A percentile compares a stretch with the other conserved stretches of the same genome.
These are phyloP conservation scores for Myrmophylax atrothorax DNA, from an alignment of 2,113 vertebrate genomes.

Conservation along the genomic window DNA sequence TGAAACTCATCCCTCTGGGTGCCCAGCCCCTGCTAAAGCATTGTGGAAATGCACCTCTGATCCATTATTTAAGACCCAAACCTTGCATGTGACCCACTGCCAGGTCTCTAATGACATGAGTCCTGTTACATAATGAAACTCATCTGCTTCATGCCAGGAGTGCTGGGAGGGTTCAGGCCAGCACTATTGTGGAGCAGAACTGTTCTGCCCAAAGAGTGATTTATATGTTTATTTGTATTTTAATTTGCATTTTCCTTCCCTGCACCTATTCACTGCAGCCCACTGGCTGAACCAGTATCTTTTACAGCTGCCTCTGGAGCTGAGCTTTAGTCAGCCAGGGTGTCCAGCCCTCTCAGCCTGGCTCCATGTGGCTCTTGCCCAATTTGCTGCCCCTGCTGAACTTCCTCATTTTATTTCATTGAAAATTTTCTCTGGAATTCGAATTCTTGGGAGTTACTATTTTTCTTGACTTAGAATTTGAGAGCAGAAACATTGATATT, in stretches of 20 bases:
- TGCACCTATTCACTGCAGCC: not conserved
- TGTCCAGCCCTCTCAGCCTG: not conserved
- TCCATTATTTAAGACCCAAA: slow-evolving; percentile 31
- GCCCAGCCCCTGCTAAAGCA: not conserved
- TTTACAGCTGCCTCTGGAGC: not conserved
- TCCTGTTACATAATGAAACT: slow-evolving; percentile 39
- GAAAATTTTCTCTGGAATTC: not conserved
- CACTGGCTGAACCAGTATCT: not conserved
- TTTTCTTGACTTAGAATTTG: not conserved
- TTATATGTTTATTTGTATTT: not conserved
- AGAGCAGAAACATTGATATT: not conserved
- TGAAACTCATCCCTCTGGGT: not conserved
- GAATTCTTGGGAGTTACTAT: accelerated
- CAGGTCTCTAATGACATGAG: slow-evolving; percentile 49
- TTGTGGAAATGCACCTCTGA: not conserved
- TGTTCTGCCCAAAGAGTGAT: not conserved
- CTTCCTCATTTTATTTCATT: slow-evolving; percentile 47
- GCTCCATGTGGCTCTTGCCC: not conserved
- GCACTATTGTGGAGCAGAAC: not conserved
- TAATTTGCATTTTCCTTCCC: not conserved
- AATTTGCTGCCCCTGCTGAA: not conserved
- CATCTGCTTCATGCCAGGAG: not conserved
- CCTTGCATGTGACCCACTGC: not conserved
- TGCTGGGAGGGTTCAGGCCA: not conserved
- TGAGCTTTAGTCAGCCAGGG: not conserved